These are phyloP conservation scores for Glaucopsyche alexis DNA, from an alignment of 2,888 invertebrate species.

Conservation along the genomic window DNA sequence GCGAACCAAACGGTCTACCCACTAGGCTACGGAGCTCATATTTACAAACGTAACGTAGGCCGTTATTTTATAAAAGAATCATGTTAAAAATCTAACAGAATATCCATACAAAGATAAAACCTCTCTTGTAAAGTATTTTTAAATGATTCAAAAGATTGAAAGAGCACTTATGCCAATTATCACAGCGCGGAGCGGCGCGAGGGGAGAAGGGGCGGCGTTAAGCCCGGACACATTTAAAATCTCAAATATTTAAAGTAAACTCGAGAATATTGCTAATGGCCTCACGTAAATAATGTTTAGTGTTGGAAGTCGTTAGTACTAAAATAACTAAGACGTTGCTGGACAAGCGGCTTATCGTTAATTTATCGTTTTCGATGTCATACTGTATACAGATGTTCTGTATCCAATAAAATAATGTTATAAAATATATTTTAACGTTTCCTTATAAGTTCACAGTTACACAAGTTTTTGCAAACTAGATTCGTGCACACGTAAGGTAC, in stretches of 20 bases:
- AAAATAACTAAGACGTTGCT: conserved; percentile 34
- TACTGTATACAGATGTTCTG: not conserved
- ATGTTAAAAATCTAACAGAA: not conserved
- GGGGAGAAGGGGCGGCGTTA: conserved; percentile 30
- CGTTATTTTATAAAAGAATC: not conserved
- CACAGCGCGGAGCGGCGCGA: conserved; percentile 38
- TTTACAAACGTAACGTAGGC: not conserved
- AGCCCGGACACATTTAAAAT: conserved; percentile 42
- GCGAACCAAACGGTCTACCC: too few relatives aligned
- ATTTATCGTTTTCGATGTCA: conserved; percentile 9
- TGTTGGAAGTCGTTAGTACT: conserved; percentile 47
- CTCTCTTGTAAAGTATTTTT: conserved; percentile 62
- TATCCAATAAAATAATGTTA: not conserved
- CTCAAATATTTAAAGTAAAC: conserved; percentile 47
- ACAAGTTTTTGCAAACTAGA: not conserved
- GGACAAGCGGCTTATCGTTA: not conserved
- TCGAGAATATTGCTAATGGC: conserved; percentile 54
- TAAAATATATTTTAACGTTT: not conserved
- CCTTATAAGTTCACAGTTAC: not conserved
- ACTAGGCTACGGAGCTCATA: too few relatives aligned
- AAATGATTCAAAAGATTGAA: conserved; percentile 57
- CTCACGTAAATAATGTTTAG: conserved; percentile 50
- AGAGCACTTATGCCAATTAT: conserved; percentile 57
- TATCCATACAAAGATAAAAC: conserved; percentile 34
- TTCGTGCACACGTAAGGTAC: not conserved